Evolutionary conservation across 2,113 vertebrate genomes (phyloP), one percentile per base, ranked within the genome.

Genomic region (Phaethon lepturus): DNA sequence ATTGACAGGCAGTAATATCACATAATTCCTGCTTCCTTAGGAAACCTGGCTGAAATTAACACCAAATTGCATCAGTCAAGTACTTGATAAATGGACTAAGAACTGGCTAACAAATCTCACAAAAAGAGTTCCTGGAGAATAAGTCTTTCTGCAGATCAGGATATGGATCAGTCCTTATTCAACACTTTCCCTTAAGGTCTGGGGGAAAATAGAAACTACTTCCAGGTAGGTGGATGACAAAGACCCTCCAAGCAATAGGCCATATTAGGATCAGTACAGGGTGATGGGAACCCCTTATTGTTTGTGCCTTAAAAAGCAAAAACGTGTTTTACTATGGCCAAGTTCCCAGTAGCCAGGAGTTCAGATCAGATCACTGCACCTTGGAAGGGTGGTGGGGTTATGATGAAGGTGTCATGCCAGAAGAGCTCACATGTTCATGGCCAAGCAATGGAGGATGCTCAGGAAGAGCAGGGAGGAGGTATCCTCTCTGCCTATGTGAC

Each of bases 261-360:
- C 45, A 10, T 22, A 10, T 7, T 11, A 23, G 22, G 35, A 53
- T 53, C 38, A 59, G 40, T 19, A 59, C 25, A 69, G 25, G 23
- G 26, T 50, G 60, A 17, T 13, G 31, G 26, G n/a, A 72, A 26
- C 9, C 16, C 31, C 20, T 58, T 2, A 0, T 3, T 35, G 13
- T 6, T 69, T 52, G 11, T 62, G 44, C 14, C 11, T 13, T 74
- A n/a, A 14, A 29, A 68, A 47, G 40, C 28, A 60, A 73, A 45
- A 28, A 12, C 17, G 0, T 8, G 5, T 40, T 40, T 22, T 47
- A 44, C 56, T 58, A 2, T 7, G 38, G 44, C 10, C 2, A 3
- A 63, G 22, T 29, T 91, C 38, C 71, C 29, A 35, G 25, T 0
- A 6, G 22, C 22, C 50, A 82, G 40, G 78, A 50, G 42, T 2